phyloP scores from a whole-genome alignment of 2,888 invertebrate genomes.

The Oligia latruncula region DNA sequence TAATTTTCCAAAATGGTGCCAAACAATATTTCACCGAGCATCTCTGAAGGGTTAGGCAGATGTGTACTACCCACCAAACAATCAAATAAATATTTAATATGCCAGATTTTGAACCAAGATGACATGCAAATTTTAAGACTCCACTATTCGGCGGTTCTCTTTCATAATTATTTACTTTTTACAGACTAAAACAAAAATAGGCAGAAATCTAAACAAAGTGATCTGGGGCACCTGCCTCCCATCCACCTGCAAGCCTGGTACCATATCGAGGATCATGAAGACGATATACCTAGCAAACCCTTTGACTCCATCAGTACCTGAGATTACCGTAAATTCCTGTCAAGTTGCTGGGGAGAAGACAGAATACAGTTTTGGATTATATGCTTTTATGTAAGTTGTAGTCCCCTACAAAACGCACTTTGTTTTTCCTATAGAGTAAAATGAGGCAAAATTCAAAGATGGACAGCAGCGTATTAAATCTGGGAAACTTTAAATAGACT shows the following conservation, averaged over 20 bases:
- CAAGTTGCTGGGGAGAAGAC: conserved; percentile 14
- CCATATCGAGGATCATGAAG: conserved; percentile 48
- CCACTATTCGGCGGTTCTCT: background rate
- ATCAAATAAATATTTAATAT: too few relatives aligned
- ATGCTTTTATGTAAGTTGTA: conserved; percentile 47
- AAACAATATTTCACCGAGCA: too few relatives aligned
- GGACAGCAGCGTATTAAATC: background rate
- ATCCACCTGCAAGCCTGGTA: conserved; percentile 31
- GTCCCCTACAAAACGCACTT: background rate
- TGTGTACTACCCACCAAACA: too few relatives aligned
- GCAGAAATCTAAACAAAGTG: conserved; percentile 24
- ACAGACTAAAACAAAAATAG: conserved; percentile 29
- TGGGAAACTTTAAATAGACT: background rate
- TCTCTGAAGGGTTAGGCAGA: too few relatives aligned
- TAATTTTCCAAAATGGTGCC: background rate
- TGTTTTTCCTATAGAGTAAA: background rate
- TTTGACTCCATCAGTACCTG: conserved; percentile 44
- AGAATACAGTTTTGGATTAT: conserved; percentile 36
- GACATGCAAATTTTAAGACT: background rate
- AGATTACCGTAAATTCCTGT: conserved; percentile 33
- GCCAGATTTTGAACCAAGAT: background rate
- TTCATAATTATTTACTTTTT: conserved; percentile 9
- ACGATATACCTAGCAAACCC: conserved; percentile 48
- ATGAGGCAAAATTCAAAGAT: too few relatives aligned
- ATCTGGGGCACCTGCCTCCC: conserved; percentile 52